Base-by-base conservation (phyloP, 1,140 invertebrate genomes). In the Archegozetes longisetosus region DNA sequence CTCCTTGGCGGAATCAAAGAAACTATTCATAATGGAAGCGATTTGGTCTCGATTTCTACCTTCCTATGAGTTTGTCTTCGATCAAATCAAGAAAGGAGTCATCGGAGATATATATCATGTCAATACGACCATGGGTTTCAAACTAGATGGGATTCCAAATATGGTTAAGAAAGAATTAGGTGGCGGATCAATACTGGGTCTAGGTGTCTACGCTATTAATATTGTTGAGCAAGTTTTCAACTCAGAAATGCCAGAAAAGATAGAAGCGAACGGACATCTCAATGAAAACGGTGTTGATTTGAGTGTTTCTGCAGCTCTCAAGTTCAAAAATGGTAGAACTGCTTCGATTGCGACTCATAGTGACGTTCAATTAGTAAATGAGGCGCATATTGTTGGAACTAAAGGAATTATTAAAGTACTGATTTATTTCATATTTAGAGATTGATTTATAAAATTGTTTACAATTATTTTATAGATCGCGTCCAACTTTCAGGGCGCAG, bases 11-110 rank as follows among this genome's bases (percentile, higher is more conserved):
- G 75, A 72, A 61, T 66, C 70, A 3, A 82, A 82, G 67, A 56
- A 61, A 23, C 58, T 65, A 23, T 61, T 65, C 23, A 58, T 55
- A 20, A 66, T 62, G n/a, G 32, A 77, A 76, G 86, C 80, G 14
- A 76, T 88, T 32, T 92, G 88, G 87, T 84, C 83, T 28, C 75
- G 86, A 26, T 88, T 80, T 67, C 83, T 88, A 64, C 88, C 88
- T 0, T 76, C 78, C 9, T 88, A 88, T 66, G 69, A 79, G 26
- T 74, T 77, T 57, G 50, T 88, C 1, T 76, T 76, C 56, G 69
- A 80, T 25, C 74, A 78, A 57, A 50, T 89, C 1, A 76, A 76
- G 56, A 74, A 82, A 62, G 73, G 80, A 48, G 67, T 71, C 20
- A 75, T 92, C 32, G 88, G 88, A 2, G 81, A 88, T 22, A 70